These are phyloP conservation scores for Megastigmus dorsalis DNA, from an alignment of 2,888 invertebrate species.

Conservation along the genomic window DNA sequence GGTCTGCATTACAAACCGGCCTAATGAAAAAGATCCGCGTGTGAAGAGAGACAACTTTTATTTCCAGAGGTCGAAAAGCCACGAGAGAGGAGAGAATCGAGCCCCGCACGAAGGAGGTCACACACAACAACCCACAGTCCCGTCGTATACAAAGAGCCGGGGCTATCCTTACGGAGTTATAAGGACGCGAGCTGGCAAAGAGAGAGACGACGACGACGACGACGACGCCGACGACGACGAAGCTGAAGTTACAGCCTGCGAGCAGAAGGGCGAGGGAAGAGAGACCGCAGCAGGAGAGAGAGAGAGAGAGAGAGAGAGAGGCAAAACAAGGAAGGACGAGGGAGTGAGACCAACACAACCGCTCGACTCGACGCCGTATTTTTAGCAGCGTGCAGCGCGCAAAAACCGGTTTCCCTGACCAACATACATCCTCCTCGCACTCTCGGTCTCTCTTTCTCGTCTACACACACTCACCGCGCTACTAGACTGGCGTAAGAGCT, in stretches of 20 bases:
- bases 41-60: constrained; percentile 29
- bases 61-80: constrained; percentile 34
- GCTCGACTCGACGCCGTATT: constrained; percentile 31
- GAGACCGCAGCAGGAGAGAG: background rate
- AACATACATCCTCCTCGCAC: constrained; percentile 31
- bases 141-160: background rate
- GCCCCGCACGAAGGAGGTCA: constrained; percentile 28
- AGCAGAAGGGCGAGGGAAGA: constrained; percentile 39
- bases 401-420: constrained; percentile 66
- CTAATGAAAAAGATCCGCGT: constrained; percentile 27
- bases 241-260: background rate
- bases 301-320: constrained; percentile 27
- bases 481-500: no score
- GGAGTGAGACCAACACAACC: background rate
- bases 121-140: background rate
- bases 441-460: constrained; percentile 5
- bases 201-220: no score
- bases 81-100: constrained; percentile 31
- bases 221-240: no score
- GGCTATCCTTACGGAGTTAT: constrained; percentile 5
- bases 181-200: no score
- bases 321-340: constrained; percentile 35
- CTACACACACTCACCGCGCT: no score
- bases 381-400: constrained; percentile 53
- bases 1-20: no score